Conservation (phyloP, 2,113 vertebrate genomes). For the Corvus cornix region DNA sequence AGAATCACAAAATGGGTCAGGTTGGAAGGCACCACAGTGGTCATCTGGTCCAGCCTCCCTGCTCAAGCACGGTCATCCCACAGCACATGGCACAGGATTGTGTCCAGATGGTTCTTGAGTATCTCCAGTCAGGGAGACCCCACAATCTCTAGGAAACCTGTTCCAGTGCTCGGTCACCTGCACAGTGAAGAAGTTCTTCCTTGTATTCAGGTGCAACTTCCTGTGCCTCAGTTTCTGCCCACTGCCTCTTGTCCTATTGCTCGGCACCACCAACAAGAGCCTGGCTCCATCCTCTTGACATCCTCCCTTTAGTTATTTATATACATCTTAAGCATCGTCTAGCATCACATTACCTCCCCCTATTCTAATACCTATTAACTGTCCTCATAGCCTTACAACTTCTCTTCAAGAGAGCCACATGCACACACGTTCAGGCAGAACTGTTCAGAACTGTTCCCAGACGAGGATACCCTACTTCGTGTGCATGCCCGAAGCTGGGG, state of each 20-base stretch:
- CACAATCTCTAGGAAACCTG: background rate
- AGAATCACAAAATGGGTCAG: background rate
- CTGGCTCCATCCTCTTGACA: background rate
- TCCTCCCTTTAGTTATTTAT: background rate
- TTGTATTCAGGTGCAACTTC: background rate
- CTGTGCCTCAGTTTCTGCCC: background rate
- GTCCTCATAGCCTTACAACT: background rate
- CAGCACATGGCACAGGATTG: background rate
- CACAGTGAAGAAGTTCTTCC: background rate
- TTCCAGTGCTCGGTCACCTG: accelerated
- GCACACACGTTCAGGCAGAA: accelerated
- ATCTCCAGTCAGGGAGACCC: background rate
- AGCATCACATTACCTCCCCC: accelerated
- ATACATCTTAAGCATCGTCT: background rate
- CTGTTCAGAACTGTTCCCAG: background rate
- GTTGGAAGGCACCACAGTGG: background rate
- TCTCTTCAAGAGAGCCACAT: accelerated
- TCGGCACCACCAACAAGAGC: background rate
- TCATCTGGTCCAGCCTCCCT: background rate
- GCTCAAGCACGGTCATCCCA: background rate
- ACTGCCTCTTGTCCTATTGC: background rate
- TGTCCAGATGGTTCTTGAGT: background rate
- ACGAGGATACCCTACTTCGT: accelerated
- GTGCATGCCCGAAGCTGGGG: accelerated
- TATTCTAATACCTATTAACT: too few species aligned